Evolutionary conservation across 1,140 invertebrate species (phyloP), one percentile per base, ranked within the genome.

Genomic region (Drosophila watanabei): DNA sequence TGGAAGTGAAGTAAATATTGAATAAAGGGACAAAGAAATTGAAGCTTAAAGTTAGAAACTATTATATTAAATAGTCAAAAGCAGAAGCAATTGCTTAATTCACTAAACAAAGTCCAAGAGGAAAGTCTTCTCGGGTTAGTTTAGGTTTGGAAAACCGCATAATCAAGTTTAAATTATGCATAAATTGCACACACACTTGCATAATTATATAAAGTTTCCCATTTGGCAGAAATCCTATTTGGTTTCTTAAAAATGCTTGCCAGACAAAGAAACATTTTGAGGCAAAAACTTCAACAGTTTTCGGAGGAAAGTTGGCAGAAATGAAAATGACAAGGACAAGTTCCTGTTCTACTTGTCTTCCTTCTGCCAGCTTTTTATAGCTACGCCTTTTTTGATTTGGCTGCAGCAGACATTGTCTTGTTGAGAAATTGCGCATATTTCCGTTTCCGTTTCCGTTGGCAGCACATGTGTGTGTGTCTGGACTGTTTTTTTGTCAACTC

Each of bases 401-500:
- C 61, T 46, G 46, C 76, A 63, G 75, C 76, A 63, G 76, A 79
- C 76, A 79, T 79, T 71, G 76, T 78, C 76, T 79, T 79, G 75
- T 70, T 79, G 76, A 79, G 75, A 79, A 79, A 79, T 79, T 79
- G 76, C 76, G 65, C 75, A 79, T 79, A 79, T 79, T 79, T 79
- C 76, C 76, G 76, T 78, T 78, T 78, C 75, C 75, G 75, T 79
- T 79, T 71, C 59, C 41, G 45, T 41, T 5, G 70, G 28, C 18
- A 48, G n/a, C 24, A 39, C 48, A 52, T 81, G 56, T 75, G 39
- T 28, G 32, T 63, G 32, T 61, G 78, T 48, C 48, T 71, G 35
- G 8, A 20, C 13, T 68, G n/a, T n/a, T 24, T 24, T 35, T 80
- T 73, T 61, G 62, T 58, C 52, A 69, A 56, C 75, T 79, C 45